Percentiles rank a stretch among this genome's conserved stretches.
phyloP scores from a whole-genome alignment of 2,888 invertebrate species.

The Lapara coniferarum region DNA sequence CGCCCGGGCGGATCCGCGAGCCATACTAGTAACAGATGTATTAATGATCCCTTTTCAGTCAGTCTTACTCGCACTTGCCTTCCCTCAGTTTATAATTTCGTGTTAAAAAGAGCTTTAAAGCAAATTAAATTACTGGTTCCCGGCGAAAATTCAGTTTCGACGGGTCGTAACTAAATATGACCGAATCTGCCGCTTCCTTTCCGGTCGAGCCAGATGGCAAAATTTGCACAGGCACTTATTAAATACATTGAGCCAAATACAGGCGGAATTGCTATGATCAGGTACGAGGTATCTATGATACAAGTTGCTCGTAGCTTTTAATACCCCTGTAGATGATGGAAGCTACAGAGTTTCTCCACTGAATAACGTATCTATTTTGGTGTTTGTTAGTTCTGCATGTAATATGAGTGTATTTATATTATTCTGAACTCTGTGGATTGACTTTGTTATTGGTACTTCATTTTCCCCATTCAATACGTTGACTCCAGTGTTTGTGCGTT shows the following conservation, averaged over 20 bases:
- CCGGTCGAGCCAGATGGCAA: neutral
- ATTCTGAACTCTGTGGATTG: no score
- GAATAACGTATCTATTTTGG: no score
- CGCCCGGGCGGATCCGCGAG: no score
- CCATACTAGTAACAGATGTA: neutral
- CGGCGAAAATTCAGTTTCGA: conserved; percentile 1
- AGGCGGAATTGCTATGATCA: neutral
- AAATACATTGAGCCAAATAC: neutral
- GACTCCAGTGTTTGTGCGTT: no score
- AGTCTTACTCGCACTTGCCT: neutral
- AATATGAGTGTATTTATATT: no score
- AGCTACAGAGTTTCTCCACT: no score
- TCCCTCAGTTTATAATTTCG: no score
- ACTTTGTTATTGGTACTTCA: no score
- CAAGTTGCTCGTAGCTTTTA: no score
- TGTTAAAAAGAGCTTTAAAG: neutral
- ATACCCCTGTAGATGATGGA: no score
- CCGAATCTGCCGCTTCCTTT: neutral
- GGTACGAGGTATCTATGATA: neutral
- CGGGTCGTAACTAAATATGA: conserved; percentile 11
- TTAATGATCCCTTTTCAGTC: neutral
- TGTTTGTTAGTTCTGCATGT: no score
- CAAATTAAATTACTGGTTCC: conserved; percentile 15
- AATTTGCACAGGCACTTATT: conserved; percentile 15
- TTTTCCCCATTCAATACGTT: no score